phyloP scores from a whole-genome alignment of 1,140 invertebrate genomes.

The Sarcophaga peregrina region DNA sequence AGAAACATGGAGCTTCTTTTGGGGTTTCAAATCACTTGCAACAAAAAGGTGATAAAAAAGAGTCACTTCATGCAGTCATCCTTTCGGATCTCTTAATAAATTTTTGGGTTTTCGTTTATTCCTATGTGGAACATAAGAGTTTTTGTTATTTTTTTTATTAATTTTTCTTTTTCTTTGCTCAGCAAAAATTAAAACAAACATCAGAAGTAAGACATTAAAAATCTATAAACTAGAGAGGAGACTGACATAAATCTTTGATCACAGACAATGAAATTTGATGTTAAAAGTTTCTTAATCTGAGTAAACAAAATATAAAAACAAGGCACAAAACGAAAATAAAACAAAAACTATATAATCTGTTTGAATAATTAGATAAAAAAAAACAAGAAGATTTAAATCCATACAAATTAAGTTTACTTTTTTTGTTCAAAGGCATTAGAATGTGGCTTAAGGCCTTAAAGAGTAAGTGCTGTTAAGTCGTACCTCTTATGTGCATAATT shows the following conservation, averaged over 20 bases:
- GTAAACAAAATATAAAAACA: background rate
- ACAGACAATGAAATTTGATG: background rate
- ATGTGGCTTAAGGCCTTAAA: background rate
- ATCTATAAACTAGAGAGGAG: background rate
- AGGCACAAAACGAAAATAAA: background rate
- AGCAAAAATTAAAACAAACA: background rate
- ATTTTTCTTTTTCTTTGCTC: no score
- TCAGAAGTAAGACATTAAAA: background rate
- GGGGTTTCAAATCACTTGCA: background rate
- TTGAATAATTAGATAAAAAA: background rate
- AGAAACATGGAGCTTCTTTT: no score
- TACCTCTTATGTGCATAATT: slow-evolving; percentile 18
- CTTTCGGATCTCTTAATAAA: background rate
- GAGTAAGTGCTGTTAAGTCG: background rate
- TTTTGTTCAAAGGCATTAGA: background rate
- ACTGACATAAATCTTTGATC: slow-evolving; percentile 1
- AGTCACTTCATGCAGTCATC: background rate
- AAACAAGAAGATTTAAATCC: background rate
- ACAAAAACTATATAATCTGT: background rate
- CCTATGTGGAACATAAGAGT: background rate
- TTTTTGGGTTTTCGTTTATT: no score
- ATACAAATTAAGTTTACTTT: background rate
- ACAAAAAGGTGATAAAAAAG: slow-evolving; percentile 19
- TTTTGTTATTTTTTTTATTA: background rate
- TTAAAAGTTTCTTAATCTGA: background rate